phyloP scores from a whole-genome alignment of 2,113 vertebrate species.

The Spilogale gracilis region DNA sequence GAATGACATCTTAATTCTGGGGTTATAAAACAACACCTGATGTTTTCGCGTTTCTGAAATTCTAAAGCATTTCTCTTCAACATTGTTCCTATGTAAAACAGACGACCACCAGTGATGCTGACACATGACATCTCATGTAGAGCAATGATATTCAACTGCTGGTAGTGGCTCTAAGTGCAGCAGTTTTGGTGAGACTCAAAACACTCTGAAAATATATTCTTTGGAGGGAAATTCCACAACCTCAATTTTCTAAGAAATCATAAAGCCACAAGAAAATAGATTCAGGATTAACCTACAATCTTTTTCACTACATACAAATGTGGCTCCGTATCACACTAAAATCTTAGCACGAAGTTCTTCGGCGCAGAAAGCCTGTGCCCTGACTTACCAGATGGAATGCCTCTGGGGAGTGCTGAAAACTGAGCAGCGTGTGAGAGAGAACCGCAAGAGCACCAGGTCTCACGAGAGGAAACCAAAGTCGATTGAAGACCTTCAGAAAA shows the following conservation, averaged over 20 bases:
- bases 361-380: not conserved
- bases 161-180: not conserved
- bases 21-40: not conserved
- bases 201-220: slow-evolving; percentile 15
- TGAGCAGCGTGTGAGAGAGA: slow-evolving; percentile 98
- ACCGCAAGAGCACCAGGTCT: slow-evolving; percentile 96
- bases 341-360: not conserved
- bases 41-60: not conserved
- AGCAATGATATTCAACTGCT: not conserved
- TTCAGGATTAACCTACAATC: not conserved
- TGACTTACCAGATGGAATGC: slow-evolving; percentile 98
- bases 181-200: not conserved
- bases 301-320: slow-evolving; percentile 1
- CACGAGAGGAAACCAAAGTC: slow-evolving; percentile 98
- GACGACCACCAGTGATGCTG: not conserved
- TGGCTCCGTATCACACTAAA: slow-evolving; percentile 18
- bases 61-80: not conserved
- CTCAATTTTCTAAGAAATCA: slow-evolving; percentile 37
- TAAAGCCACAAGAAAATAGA: slow-evolving; percentile 4
- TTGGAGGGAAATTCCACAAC: slow-evolving; percentile 25
- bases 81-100: not conserved
- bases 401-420: slow-evolving; percentile 99
- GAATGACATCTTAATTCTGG: not conserved
- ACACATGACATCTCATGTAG: not conserved
- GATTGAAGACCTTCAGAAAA: slow-evolving; percentile 94